Percentiles rank a stretch among this genome's conserved stretches.
Conservation (phyloP, 2,888 invertebrate genomes). For the Hirtodrosophila confusa region DNA sequence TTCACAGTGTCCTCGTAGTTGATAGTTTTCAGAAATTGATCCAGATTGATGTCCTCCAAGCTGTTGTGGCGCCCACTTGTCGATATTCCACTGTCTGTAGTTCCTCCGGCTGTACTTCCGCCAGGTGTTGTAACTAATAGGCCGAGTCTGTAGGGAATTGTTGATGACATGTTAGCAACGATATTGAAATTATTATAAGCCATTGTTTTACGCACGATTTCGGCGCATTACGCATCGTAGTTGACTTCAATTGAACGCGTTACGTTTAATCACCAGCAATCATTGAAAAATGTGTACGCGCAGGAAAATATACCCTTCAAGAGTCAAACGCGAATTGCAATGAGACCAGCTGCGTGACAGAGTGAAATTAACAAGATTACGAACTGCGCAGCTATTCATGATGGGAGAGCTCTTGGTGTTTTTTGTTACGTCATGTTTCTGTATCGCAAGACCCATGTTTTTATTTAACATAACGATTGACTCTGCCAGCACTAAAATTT, state of each 20-base stretch:
- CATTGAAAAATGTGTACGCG: conserved; percentile 47
- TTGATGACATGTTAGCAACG: not conserved
- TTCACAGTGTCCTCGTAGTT: conserved; percentile 96
- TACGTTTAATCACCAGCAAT: conserved; percentile 47
- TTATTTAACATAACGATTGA: too few relatives aligned
- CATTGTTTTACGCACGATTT: conserved; percentile 63
- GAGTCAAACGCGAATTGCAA: conserved; percentile 76
- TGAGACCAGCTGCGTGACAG: conserved; percentile 48
- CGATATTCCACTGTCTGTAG: conserved; percentile 58
- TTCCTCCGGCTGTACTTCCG: conserved; percentile 57
- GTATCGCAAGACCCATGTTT: too few relatives aligned
- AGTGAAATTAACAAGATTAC: conserved; percentile 19
- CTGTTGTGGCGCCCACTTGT: conserved; percentile 86
- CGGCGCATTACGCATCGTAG: conserved; percentile 78
- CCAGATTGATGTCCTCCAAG: conserved; percentile 91
- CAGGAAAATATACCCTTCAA: conserved; percentile 78
- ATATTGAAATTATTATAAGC: not conserved
- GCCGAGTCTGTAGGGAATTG: conserved; percentile 61
- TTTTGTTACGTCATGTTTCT: too few relatives aligned
- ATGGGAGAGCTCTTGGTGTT: too few relatives aligned
- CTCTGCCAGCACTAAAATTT: too few relatives aligned
- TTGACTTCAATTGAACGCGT: conserved; percentile 25
- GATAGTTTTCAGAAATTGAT: conserved; percentile 91
- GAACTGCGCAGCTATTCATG: not conserved
- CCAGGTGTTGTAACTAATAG: conserved; percentile 70